These are phyloP conservation scores for Drosophila jambulina DNA, from an alignment of 1,140 invertebrate genomes.

Conservation along the genomic window DNA sequence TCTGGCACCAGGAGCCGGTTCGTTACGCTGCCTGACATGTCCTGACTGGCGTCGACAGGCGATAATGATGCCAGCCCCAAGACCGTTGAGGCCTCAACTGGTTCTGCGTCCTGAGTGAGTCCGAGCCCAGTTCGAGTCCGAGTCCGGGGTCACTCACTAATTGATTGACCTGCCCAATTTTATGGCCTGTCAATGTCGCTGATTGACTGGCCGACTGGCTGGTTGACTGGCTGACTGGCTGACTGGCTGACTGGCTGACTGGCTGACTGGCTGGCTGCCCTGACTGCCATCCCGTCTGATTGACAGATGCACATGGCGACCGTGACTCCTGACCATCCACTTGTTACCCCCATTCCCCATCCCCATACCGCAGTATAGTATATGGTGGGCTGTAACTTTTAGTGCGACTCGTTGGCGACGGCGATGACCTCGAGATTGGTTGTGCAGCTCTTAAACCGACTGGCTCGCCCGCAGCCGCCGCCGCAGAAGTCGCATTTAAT, in stretches of 20 bases:
- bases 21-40: conserved; percentile 29
- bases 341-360: neutral
- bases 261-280: conserved; percentile 28
- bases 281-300: conserved; percentile 21
- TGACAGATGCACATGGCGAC: conserved; percentile 32
- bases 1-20: conserved; percentile 1
- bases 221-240: conserved; percentile 25
- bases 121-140: neutral
- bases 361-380: neutral
- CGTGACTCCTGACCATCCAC: conserved; percentile 4
- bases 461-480: conserved; percentile 14
- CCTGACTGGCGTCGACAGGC: conserved; percentile 51
- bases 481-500: conserved; percentile 45
- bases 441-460: conserved; percentile 40
- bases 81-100: conserved; percentile 13
- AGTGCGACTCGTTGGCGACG: conserved; percentile 35
- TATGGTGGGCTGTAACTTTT: conserved; percentile 42
- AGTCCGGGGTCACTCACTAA: conserved; percentile 43
- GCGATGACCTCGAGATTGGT: conserved; percentile 45
- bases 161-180: conserved; percentile 64
- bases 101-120: neutral
- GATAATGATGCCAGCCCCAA: conserved; percentile 40
- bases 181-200: conserved; percentile 54
- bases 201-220: conserved; percentile 42
- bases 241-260: conserved; percentile 28